Evolutionary conservation across 1,140 invertebrate species (phyloP), one percentile per base, ranked within the genome.

Genomic region (Zaprionus kolodkinae): DNA sequence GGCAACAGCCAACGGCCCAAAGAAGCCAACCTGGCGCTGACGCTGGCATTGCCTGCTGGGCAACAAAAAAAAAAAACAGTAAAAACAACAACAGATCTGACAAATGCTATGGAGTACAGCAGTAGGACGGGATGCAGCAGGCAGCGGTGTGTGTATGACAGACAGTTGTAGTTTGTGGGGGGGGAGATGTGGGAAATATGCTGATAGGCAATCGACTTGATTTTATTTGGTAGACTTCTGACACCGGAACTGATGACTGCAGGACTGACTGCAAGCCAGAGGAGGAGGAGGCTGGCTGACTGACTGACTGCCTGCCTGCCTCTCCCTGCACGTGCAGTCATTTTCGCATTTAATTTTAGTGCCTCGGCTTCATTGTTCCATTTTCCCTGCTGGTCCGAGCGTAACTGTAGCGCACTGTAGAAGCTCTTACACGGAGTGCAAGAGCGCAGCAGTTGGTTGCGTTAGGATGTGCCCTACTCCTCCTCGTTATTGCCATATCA

Each of bases 161-260:
- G 79, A 87, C 84, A 87, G 76, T 54, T 83, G 84, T 73, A 87
- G 76, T 75, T 78, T 59, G 73, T 73, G 45, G 40, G 73, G 77
- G 45, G 40, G 33, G 30, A 33, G 5, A 7, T 1, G 30, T 0
- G 1, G 30, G 70, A 77, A 88, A 87, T 83, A 69, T 72, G 77
- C 73, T 88, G 84, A 88, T 88, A 74, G 83, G 84, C 70, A 72
- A 78, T 88, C 77, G 84, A 78, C 79, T 83, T 73, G 79, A 83
- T 75, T 87, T 87, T 81, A 77, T 88, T 88, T 73, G 38, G 54
- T 38, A 50, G 54, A 56, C 40, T 63, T 63, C 59, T 50, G 45
- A 55, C 59, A 63, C 52, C 72, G 27, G 60, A 50, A 57, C 57
- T 54, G 38, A 55, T 17, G 25, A 56, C 50, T 35, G 40, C 43